phyloP scores from a whole-genome alignment of 2,888 invertebrate species.

The Philaethria dido region DNA sequence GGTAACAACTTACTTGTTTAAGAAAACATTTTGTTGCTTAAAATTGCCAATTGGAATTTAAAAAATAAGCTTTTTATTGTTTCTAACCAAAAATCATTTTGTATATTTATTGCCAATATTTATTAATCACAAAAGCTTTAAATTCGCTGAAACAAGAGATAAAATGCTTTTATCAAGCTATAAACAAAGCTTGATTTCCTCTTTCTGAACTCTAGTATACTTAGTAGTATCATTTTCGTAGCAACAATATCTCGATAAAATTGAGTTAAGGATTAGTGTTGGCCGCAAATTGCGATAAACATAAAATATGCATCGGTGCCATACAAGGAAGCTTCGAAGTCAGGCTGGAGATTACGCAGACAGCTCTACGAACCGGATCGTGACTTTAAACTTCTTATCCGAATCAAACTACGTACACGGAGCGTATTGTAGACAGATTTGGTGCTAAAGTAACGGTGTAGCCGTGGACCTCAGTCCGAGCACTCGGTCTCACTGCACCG shows the following conservation, averaged over 20 bases:
- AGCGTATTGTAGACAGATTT: constrained; percentile 80
- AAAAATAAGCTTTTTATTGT: no score
- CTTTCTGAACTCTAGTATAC: constrained; percentile 5
- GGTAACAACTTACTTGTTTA: constrained; percentile 45
- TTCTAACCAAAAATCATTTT: no score
- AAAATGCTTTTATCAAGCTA: neutral
- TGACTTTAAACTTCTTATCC: constrained; percentile 79
- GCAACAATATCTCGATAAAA: constrained; percentile 32
- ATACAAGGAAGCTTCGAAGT: constrained; percentile 74
- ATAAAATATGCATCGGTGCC: constrained; percentile 66
- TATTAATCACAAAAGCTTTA: no score
- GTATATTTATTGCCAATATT: no score
- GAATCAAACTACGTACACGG: constrained; percentile 70
- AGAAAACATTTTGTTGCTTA: constrained; percentile 43
- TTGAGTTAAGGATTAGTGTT: constrained; percentile 37
- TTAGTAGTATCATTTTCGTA: constrained; percentile 10
- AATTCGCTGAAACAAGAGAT: neutral
- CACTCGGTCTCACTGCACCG: constrained; percentile 56
- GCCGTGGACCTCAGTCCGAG: constrained; percentile 51
- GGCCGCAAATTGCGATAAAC: constrained; percentile 45
- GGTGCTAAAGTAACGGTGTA: constrained; percentile 66
- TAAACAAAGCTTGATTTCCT: neutral
- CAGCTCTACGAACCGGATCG: constrained; percentile 71
- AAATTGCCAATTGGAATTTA: constrained; percentile 41
- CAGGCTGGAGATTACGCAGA: constrained; percentile 71